Evolutionary conservation across 2,888 invertebrate species (phyloP), one percentile per base, ranked within the genome.

Genomic region (Acronicta alni): DNA sequence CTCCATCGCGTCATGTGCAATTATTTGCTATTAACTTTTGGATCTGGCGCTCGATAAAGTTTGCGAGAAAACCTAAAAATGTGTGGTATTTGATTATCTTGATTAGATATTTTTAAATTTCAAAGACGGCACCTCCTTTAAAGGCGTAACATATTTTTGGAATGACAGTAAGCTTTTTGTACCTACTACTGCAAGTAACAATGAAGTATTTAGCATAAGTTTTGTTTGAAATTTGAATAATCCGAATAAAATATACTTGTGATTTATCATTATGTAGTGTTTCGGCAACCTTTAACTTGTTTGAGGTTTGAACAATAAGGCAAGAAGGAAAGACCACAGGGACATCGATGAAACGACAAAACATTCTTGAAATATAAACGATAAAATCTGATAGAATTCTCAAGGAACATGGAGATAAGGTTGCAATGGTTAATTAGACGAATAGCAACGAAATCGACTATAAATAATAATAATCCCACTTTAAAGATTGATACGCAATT

Each of bases 1-100:
- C 65, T 72, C 67, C 72, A 75, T 67, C 61, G 62, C 64, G 77
- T 75, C 82, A 83, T 85, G 80, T 89, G 89, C 89, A 90, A 89
- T 83, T 87, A 83, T 90, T 90, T 83, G 80, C 80, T 71, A 62
- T 62, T 54, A 56, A 75, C 77, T 61, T 76, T 81, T 69, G 67
- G 76, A 53, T 61, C 58, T 67, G 67, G 72, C 65, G 76, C 60
- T 73, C 72, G 48, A 68, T 73, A 62, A 67, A 64, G n/a, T 67
- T 57, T 23, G 49, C 35, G 49, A 45, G 51, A 45, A 61, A 62
- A 49, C 52, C 46, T 20, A 54, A 41, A n/a, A 60, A 49, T 47
- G 57, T 55, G 32, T 15, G 26, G 64, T 57, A 54, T 72, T 72
- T 43, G 57, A 45, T 63, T 64, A 71, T 63, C 60, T 63, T 59